These are phyloP conservation scores for Antechinus stuartii DNA, from an alignment of 2,113 vertebrate species.

Conservation along the genomic window DNA sequence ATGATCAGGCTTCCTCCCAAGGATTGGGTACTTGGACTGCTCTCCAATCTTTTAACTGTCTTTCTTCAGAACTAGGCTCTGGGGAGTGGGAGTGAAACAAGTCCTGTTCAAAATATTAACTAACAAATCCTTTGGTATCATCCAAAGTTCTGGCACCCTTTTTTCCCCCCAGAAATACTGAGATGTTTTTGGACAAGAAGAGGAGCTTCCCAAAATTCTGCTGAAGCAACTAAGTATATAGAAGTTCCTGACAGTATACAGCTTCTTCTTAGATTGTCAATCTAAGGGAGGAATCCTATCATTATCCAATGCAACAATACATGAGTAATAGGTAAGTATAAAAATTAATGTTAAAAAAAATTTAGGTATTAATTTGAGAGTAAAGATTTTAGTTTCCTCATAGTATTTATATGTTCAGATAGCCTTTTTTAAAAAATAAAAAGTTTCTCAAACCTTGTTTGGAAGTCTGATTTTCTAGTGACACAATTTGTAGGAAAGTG, in stretches of 20 bases:
- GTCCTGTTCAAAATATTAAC: neutral
- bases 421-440: neutral
- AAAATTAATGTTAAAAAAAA: neutral
- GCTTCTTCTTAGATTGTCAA: neutral
- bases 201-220: neutral
- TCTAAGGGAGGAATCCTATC: neutral
- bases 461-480: neutral
- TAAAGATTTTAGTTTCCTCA: neutral
- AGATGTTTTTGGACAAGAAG: neutral
- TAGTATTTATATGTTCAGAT: neutral
- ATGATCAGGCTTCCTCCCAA: neutral
- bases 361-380: neutral
- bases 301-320: neutral
- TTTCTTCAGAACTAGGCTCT: neutral
- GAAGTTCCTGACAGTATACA: neutral
- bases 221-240: neutral
- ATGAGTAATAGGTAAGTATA: conserved; percentile 6
- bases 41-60: neutral
- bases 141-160: neutral
- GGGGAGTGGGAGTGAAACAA: neutral
- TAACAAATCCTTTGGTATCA: neutral
- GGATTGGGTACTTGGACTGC: neutral
- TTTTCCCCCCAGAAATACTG: neutral
- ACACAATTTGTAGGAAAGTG: neutral
- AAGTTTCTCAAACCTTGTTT: neutral